These are phyloP conservation scores for Maconellicoccus hirsutus DNA, from an alignment of 1,140 invertebrate species.

Conservation along the genomic window DNA sequence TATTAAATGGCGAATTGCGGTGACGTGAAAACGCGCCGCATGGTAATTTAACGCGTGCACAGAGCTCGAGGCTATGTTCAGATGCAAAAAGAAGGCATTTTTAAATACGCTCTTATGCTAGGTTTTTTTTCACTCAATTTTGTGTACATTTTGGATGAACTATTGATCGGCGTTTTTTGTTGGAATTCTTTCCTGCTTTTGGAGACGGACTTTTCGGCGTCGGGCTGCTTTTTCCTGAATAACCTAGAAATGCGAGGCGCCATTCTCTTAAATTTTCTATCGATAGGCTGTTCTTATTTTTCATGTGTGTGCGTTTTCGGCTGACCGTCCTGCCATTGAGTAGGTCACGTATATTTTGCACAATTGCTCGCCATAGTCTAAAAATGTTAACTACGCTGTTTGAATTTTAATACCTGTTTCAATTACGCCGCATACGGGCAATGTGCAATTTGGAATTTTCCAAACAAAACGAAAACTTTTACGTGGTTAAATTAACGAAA, in stretches of 20 bases:
- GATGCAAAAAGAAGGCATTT: too few species aligned
- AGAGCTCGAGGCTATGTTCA: too few species aligned
- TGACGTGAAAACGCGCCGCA: too few species aligned
- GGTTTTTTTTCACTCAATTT: too few species aligned
- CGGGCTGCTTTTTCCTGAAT: not conserved
- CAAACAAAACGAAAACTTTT: not conserved
- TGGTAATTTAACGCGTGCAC: too few species aligned
- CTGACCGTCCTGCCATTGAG: not conserved
- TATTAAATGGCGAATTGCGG: too few species aligned
- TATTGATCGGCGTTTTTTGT: not conserved
- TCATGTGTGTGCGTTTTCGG: not conserved
- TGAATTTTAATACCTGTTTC: not conserved
- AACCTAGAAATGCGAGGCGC: not conserved
- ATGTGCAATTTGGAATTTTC: not conserved
- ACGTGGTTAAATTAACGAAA: constrained; percentile 9
- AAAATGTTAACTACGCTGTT: not conserved
- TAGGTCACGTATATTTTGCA: not conserved
- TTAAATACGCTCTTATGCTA: too few species aligned
- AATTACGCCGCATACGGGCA: not conserved
- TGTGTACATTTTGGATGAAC: not conserved
- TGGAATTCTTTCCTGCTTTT: not conserved
- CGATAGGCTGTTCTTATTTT: not conserved
- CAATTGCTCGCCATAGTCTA: not conserved
- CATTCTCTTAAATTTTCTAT: not conserved
- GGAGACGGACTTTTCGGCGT: not conserved